Evolutionary conservation across 1,140 invertebrate genomes (phyloP).

Genomic region (Heterodera carotae): DNA sequence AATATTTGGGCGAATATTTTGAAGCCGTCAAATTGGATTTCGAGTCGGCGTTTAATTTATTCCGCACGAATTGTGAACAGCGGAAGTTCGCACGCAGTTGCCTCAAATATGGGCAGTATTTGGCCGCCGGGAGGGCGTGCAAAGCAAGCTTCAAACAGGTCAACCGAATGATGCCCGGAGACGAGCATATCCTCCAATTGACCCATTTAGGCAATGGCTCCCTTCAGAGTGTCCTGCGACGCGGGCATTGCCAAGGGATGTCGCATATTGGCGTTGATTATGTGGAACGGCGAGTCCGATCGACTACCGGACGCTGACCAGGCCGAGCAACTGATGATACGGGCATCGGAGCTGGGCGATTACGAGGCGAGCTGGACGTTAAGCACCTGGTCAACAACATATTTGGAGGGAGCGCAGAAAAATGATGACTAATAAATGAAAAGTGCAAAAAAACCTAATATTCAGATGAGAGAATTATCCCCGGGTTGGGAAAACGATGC

Average conservation of each 20-base stretch:
- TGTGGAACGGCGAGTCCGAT: slow-evolving; percentile 60
- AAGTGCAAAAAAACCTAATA: no score
- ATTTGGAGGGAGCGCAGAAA: no score
- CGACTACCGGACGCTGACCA: slow-evolving; percentile 43
- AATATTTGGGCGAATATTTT: slow-evolving; percentile 58
- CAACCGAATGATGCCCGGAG: slow-evolving; percentile 47
- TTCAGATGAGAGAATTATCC: no score
- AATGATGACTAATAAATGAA: no score
- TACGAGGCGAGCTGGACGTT: slow-evolving; percentile 35
- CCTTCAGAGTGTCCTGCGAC: slow-evolving; percentile 59
- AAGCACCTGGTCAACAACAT: slow-evolving; percentile 17
- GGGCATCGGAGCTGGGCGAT: slow-evolving; percentile 63
- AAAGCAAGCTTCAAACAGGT: slow-evolving; percentile 25
- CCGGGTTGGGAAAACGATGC: no score
- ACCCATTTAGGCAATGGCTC: slow-evolving; percentile 44
- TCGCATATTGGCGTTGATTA: slow-evolving; percentile 48
- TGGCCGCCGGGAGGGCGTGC: slow-evolving; percentile 50
- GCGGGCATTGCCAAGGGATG: slow-evolving; percentile 57
- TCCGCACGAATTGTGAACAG: slow-evolving; percentile 56
- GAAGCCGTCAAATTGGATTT: slow-evolving; percentile 59
- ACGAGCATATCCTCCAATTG: slow-evolving; percentile 41
- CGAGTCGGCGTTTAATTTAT: slow-evolving; percentile 48
- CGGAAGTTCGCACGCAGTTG: slow-evolving; percentile 57
- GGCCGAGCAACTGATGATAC: slow-evolving; percentile 58
- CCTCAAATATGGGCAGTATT: slow-evolving; percentile 59